Conservation (phyloP, 1,140 invertebrate species). For the Frieseomelitta varia region DNA sequence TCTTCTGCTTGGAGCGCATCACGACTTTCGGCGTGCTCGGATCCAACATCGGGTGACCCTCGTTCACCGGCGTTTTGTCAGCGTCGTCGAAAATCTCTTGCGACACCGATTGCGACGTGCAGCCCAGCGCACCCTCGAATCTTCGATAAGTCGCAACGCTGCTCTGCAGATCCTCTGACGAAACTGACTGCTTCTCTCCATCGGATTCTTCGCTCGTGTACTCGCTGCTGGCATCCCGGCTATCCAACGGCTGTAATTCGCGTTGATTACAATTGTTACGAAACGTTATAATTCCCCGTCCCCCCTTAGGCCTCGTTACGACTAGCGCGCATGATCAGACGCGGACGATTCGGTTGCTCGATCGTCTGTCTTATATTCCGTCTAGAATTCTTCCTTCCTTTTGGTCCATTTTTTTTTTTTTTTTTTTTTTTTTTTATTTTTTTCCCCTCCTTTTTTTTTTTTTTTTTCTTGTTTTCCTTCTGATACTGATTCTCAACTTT, state of each 20-base stretch:
- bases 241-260: constrained; percentile 80
- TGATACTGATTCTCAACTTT: no score
- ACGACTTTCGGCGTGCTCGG: constrained; percentile 79
- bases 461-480: no score
- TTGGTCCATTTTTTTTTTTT: no score
- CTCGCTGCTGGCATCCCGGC: constrained; percentile 95
- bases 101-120: constrained; percentile 84
- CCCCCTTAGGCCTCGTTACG: constrained; percentile 22
- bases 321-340: constrained; percentile 22
- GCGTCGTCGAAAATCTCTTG: constrained; percentile 82
- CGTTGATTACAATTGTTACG: constrained; percentile 48
- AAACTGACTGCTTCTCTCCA: constrained; percentile 86
- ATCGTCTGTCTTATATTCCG: neutral
- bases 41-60: constrained; percentile 54
- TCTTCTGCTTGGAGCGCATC: constrained; percentile 79
- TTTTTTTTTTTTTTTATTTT: neutral
- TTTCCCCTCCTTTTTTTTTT: neutral
- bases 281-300: constrained; percentile 25
- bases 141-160: constrained; percentile 85
- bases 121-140: constrained; percentile 74
- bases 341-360: neutral
- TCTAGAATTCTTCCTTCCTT: neutral
- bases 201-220: constrained; percentile 91
- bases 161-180: constrained; percentile 88
- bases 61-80: constrained; percentile 72